phyloP scores from a whole-genome alignment of 1,140 invertebrate species.

The Neotoxoptera formosana region DNA sequence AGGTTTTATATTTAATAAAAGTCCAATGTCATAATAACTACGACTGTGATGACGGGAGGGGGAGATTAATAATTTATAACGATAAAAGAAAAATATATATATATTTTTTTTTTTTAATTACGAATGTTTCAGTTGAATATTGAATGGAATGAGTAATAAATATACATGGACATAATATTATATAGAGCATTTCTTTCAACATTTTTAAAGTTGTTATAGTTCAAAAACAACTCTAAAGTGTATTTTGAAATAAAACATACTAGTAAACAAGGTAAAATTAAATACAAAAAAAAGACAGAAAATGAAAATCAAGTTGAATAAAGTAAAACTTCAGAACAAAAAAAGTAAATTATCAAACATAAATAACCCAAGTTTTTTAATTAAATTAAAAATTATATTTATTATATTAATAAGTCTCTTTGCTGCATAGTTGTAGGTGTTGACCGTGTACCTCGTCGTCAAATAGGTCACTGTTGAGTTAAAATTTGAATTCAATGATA shows the following conservation, averaged over 20 bases:
- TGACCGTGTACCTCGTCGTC: neutral
- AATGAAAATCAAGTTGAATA: neutral
- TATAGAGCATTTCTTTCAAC: too few relatives aligned
- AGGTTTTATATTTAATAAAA: too few relatives aligned
- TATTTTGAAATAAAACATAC: neutral
- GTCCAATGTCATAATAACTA: too few relatives aligned
- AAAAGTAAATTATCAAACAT: neutral
- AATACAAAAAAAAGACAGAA: neutral
- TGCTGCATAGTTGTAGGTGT: neutral
- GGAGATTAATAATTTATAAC: too few relatives aligned
- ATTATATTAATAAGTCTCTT: neutral
- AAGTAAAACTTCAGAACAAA: neutral
- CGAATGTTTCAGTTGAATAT: neutral
- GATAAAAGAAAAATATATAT: too few relatives aligned
- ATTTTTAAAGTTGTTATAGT: neutral
- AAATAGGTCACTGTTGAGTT: neutral
- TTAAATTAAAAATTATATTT: neutral
- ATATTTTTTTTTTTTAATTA: neutral
- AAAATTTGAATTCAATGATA: neutral
- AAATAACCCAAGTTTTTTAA: neutral
- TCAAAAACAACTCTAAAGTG: neutral
- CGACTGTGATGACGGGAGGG: too few relatives aligned
- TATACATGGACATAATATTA: neutral
- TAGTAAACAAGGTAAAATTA: neutral
- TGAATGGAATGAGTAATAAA: neutral